Evolutionary conservation across 2,113 vertebrate genomes (phyloP).

Genomic region (Galeopterus variegatus): DNA sequence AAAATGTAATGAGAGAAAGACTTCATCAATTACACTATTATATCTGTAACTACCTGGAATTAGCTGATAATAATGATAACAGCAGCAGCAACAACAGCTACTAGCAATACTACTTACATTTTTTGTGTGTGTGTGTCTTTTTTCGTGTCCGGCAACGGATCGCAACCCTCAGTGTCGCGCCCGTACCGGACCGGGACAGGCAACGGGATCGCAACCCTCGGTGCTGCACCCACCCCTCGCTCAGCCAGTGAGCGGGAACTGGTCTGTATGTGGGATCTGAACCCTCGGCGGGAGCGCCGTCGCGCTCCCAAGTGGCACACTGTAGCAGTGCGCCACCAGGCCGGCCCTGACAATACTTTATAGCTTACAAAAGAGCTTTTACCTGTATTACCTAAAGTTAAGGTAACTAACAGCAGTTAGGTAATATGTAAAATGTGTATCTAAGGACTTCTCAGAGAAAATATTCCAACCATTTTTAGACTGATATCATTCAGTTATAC

Average conservation of each 20-base stretch:
- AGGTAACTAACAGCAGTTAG: constrained; percentile 21
- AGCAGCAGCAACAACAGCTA: not conserved
- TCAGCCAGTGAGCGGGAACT: too few species aligned
- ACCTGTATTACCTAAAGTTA: constrained; percentile 6
- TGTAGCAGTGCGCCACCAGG: too few species aligned
- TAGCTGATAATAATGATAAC: not conserved
- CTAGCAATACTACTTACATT: not conserved
- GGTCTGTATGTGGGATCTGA: too few species aligned
- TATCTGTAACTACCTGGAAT: constrained; percentile 14
- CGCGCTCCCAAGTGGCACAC: too few species aligned
- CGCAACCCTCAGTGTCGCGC: too few species aligned
- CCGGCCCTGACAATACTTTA: not conserved
- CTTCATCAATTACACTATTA: not conserved
- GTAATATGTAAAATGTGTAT: constrained; percentile 19
- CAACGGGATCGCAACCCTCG: too few species aligned
- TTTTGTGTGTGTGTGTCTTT: too few species aligned
- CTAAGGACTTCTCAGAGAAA: constrained; percentile 26
- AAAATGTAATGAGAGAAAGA: constrained; percentile 53
- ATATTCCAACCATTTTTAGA: constrained; percentile 54
- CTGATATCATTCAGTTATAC: constrained; percentile 20
- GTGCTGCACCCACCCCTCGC: too few species aligned
- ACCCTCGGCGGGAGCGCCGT: too few species aligned
- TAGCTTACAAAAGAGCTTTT: not conserved
- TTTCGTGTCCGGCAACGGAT: too few species aligned
- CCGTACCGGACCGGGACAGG: too few species aligned